Conservation (phyloP, 2,888 invertebrate species). For the Brachycybe producta region DNA sequence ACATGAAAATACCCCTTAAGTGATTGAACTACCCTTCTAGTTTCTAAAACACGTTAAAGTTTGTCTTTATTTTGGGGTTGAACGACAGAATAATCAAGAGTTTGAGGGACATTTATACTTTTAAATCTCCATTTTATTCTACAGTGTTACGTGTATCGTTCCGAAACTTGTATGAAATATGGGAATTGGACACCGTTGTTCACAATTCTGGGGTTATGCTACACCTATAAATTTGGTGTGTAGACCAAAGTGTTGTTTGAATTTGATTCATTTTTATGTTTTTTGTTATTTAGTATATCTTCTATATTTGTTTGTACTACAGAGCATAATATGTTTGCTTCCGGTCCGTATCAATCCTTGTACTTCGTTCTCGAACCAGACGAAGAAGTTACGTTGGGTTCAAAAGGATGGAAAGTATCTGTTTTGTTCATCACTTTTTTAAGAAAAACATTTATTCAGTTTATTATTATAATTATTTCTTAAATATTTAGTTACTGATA, state of each 20-base stretch:
- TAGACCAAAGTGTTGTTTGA: neutral
- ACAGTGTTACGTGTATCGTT: slow-evolving; percentile 1
- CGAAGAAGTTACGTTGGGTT: neutral
- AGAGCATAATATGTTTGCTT: neutral
- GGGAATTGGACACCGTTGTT: neutral
- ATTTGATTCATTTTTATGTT: neutral
- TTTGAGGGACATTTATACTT: neutral
- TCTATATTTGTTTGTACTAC: neutral
- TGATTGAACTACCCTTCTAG: no score
- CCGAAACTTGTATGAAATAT: neutral
- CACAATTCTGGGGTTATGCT: slow-evolving; percentile 4
- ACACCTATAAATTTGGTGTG: slow-evolving; percentile 6
- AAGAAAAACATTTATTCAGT: neutral
- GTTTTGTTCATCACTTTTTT: neutral
- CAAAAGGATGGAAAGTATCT: slow-evolving; percentile 10
- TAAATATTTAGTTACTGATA: slow-evolving; percentile 3
- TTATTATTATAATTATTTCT: neutral
- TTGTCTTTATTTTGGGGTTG: no score
- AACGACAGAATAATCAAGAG: no score
- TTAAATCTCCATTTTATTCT: neutral
- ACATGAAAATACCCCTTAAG: no score
- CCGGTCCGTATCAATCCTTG: slow-evolving; percentile 9
- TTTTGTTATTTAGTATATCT: neutral
- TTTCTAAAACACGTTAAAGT: no score
- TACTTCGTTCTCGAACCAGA: slow-evolving; percentile 6